Conservation (phyloP, 35 echinoderm and acorn worm genomes). For the Nesometra sesokonis region DNA sequence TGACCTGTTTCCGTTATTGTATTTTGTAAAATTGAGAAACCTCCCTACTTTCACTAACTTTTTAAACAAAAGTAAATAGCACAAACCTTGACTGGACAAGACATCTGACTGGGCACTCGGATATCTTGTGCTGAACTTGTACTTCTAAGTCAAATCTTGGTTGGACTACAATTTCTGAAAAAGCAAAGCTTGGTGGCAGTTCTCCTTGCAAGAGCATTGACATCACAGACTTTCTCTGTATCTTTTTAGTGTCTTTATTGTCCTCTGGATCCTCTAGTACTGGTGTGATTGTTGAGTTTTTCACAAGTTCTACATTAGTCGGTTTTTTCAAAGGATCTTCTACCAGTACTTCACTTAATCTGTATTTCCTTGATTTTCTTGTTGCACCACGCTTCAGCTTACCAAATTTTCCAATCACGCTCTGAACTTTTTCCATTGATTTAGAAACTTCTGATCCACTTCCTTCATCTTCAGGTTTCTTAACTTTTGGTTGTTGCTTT, state of each 20-base stretch:
- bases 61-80: not conserved
- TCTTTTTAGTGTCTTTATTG: not conserved
- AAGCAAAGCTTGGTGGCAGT: constrained; percentile 15
- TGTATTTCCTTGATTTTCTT: constrained; percentile 51
- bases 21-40: too few relatives aligned
- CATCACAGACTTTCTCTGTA: not conserved
- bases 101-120: constrained; percentile 80
- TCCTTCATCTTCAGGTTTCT: constrained; percentile 20
- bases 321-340: constrained; percentile 46
- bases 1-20: too few relatives aligned
- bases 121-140: constrained; percentile 60
- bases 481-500: constrained; percentile 37
- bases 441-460: constrained; percentile 35
- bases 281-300: not conserved
- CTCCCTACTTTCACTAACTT: not conserved
- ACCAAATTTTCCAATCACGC: constrained; percentile 23
- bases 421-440: constrained; percentile 42
- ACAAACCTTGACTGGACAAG: constrained; percentile 80
- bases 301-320: not conserved
- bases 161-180: constrained; percentile 45
- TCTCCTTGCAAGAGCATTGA: constrained; percentile 2
- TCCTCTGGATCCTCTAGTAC: not conserved
- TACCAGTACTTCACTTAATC: constrained; percentile 70
- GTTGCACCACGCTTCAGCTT: constrained; percentile 48
- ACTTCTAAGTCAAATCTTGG: constrained; percentile 41